These are phyloP conservation scores for Orthosia gothica DNA, from an alignment of 2,888 invertebrate species.

Conservation along the genomic window DNA sequence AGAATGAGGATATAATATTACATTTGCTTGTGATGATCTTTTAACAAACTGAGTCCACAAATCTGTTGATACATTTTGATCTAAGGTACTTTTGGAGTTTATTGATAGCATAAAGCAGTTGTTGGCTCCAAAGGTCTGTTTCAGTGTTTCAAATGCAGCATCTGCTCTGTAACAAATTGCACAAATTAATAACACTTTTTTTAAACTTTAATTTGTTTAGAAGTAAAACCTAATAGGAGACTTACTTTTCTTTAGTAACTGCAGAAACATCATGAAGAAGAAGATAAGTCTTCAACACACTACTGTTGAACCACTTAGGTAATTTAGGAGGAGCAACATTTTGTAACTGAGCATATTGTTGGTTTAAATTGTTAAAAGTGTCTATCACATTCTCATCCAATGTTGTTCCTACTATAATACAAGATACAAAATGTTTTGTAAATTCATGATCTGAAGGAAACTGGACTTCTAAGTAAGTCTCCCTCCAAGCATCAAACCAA, in stretches of 20 bases:
- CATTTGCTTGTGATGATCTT: constrained; percentile 90
- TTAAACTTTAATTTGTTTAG: neutral
- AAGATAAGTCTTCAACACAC: constrained; percentile 97
- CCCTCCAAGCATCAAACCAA: constrained; percentile 99
- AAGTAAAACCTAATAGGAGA: constrained; percentile 22
- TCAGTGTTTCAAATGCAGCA: constrained; percentile 95
- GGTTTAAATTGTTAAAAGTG: constrained; percentile 95
- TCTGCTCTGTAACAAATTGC: constrained; percentile 93
- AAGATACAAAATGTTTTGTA: constrained; percentile 96
- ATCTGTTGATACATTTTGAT: constrained; percentile 93
- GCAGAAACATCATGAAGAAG: constrained; percentile 96
- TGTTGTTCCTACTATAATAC: constrained; percentile 95
- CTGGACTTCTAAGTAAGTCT: constrained; percentile 96
- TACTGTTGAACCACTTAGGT: constrained; percentile 96
- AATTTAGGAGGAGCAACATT: constrained; percentile 94
- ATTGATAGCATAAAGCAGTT: constrained; percentile 97
- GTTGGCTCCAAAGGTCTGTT: constrained; percentile 96
- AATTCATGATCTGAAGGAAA: constrained; percentile 99
- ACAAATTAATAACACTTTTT: constrained; percentile 5
- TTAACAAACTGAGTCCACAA: constrained; percentile 96
- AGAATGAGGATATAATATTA: constrained; percentile 77
- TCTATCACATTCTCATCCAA: constrained; percentile 95
- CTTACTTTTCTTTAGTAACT: constrained; percentile 95
- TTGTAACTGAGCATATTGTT: constrained; percentile 95
- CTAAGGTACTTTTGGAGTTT: constrained; percentile 94